A percentile compares a stretch with the other conserved stretches of the same genome.
Evolutionary conservation across 2,113 vertebrate genomes (phyloP).

Genomic region (Xiphophorus maculatus): DNA sequence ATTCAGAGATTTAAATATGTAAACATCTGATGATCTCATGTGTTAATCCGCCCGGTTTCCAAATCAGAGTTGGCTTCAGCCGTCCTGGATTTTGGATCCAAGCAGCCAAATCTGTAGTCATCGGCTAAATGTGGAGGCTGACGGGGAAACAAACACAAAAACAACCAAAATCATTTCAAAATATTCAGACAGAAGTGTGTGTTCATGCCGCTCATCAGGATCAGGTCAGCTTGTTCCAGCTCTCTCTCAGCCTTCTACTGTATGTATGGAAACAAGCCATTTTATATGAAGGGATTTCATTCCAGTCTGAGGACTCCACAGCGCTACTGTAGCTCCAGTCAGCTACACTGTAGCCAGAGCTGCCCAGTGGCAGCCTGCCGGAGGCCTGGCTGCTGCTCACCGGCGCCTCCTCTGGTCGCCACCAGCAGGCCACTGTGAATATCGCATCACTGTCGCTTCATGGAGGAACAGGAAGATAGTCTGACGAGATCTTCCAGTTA

Average conservation of each 20-base stretch:
- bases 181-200: slow-evolving; percentile 20
- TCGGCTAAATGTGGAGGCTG: not conserved
- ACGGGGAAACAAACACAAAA: slow-evolving; percentile 8
- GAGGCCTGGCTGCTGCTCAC: too few species aligned
- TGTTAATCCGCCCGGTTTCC: not conserved
- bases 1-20: not conserved
- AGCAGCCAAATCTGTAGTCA: slow-evolving; percentile 8
- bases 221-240: not conserved
- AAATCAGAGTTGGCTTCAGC: slow-evolving; percentile 31
- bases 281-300: not conserved
- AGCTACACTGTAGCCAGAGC: too few species aligned
- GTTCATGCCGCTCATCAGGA: not conserved
- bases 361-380: too few species aligned
- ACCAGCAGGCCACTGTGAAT: too few species aligned
- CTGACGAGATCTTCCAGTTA: too few species aligned
- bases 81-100: slow-evolving; percentile 11
- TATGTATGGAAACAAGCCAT: not conserved
- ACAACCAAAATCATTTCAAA: slow-evolving; percentile 5
- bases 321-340: too few species aligned
- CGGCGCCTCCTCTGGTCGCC: too few species aligned
- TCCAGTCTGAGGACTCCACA: too few species aligned
- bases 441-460: too few species aligned
- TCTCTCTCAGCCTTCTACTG: not conserved
- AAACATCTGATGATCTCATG: not conserved
- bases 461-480: too few species aligned